Percentiles rank a stretch among this genome's conserved stretches.
Conservation (phyloP, 2,797 vertebrate species). For the Melanotaenia boesemani region DNA sequence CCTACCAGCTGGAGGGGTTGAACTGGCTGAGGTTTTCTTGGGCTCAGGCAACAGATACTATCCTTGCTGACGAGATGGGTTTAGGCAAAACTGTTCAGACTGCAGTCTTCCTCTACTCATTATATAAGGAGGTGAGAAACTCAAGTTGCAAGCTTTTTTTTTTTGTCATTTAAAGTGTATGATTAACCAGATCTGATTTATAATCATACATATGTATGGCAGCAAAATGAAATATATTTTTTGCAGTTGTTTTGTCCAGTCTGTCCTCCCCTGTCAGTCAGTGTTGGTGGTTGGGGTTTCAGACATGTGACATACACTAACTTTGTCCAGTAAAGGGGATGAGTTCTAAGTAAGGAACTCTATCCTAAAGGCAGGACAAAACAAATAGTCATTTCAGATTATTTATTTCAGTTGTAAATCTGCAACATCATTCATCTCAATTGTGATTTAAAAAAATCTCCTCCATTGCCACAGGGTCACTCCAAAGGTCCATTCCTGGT, state of each 20-base stretch:
- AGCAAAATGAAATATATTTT: not conserved
- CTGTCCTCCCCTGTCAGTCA: constrained; percentile 55
- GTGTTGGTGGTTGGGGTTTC: constrained; percentile 51
- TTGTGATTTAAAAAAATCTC: constrained; percentile 14
- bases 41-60: constrained; percentile 98
- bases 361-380: constrained; percentile 75
- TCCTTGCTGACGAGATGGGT: constrained; percentile 98
- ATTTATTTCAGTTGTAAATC: not conserved
- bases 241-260: constrained; percentile 49
- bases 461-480: constrained; percentile 87
- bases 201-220: not conserved
- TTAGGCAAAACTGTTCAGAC: constrained; percentile 98
- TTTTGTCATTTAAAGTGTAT: not conserved
- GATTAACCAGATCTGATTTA: not conserved
- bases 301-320: constrained; percentile 71
- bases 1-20: constrained; percentile 97
- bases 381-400: constrained; percentile 27
- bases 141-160: not conserved
- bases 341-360: constrained; percentile 61
- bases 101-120: constrained; percentile 96
- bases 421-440: not conserved
- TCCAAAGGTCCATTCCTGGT: constrained; percentile 98
- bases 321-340: constrained; percentile 68
- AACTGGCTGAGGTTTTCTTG: constrained; percentile 99
- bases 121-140: constrained; percentile 93